Evolutionary conservation across 2,113 vertebrate genomes (phyloP), one percentile per base, ranked within the genome.

Genomic region (Thalassarche chlororhynchos): DNA sequence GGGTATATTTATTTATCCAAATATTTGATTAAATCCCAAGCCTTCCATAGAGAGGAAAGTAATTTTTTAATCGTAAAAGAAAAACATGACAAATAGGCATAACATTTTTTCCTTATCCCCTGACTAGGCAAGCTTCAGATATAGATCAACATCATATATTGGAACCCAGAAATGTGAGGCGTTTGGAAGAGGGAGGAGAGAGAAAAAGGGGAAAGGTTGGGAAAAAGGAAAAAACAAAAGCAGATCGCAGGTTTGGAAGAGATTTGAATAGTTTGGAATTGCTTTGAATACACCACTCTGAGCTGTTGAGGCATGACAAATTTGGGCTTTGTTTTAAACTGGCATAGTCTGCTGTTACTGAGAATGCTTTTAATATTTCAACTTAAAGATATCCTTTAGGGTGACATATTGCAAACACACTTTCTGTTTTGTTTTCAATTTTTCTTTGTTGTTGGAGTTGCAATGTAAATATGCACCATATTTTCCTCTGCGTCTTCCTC

Each of bases 341-440:
- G 91, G 60, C 13, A 1, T 57, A n/a, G 70, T 81, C 90, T 96
- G 87, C 94, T 96, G 65, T 93, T 92, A 70, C 78, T 26, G 65
- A 95, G 88, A 96, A 84, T 17, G 76, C 57, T 93, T 91, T 91
- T 95, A 86, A 71, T 69, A 71, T 70, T 95, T 96, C 68, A 74
- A 15, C 38, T 74, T 81, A 66, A 78, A 69, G 49, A 65, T 90
- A 91, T 84, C 76, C 95, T 96, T 95, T 94, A 93, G 38, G 47
- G 26, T 47, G 18, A 87, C 87, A 90, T 51, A 52, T 34, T 68
- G 95, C 92, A 90, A 69, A 90, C 65, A 60, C 25, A 40, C 60
- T 89, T 90, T 97, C 94, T 97, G 88, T 75, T 98, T 97, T 95
- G 95, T 95, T 97, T 96, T 93, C 96, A 40, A 34, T 54, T 84